Conservation (phyloP, 2,113 vertebrate species). For the Dolichotis patagonum region DNA sequence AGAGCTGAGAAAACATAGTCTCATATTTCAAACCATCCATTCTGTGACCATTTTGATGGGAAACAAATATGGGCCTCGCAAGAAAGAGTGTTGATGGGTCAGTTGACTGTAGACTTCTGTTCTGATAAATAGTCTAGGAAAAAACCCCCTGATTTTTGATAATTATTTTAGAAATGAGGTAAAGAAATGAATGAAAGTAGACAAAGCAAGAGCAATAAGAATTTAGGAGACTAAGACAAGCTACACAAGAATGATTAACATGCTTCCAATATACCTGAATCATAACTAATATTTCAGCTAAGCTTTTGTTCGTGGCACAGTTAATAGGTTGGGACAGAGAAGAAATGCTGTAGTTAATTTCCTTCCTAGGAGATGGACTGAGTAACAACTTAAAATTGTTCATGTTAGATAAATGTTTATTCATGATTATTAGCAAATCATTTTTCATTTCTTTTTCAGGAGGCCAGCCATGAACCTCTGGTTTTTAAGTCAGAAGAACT, state of each 20-base stretch:
- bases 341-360: neutral
- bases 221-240: neutral
- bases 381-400: too few relatives aligned
- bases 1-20: too few relatives aligned
- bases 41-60: fast-evolving
- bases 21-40: neutral
- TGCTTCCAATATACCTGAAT: neutral
- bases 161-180: neutral
- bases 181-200: neutral
- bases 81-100: fast-evolving
- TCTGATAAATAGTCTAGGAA: neutral
- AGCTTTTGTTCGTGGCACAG: neutral
- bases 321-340: neutral
- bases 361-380: neutral
- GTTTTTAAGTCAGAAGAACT: neutral
- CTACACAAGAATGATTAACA: neutral
- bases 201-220: neutral
- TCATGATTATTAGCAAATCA: neutral
- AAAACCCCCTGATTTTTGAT: too few relatives aligned
- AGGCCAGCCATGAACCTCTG: neutral
- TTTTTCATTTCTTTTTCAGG: neutral
- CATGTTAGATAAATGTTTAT: neutral
- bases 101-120: neutral
- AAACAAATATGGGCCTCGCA: fast-evolving
- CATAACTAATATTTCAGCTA: neutral